Base-by-base conservation (phyloP, 2,797 vertebrate species). In the Cyprinodon diabolis region DNA sequence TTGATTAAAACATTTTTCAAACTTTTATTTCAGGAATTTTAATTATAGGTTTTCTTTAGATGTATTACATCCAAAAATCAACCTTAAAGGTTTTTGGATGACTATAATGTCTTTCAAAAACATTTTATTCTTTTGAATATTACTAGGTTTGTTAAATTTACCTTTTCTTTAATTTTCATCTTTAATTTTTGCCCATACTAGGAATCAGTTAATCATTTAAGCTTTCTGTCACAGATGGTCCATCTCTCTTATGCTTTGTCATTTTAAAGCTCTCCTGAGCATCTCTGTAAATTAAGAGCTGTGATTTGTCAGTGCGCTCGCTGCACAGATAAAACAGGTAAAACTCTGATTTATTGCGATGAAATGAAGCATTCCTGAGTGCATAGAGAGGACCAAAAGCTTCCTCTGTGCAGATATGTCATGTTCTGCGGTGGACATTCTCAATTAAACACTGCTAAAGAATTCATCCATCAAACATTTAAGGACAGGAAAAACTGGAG, bases 381-480 rank as follows among this genome's bases (percentile, higher is more conserved):
- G 72, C 45, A 19, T 57, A 60, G 79, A 82, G 71, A 66, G 66
- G 66, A 86, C 35, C 74, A 80, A 86, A 86, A 80, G 84, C 77
- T 72, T 79, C 81, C 57, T 78, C 66, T 51, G n/a, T 49, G 63
- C 70, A 47, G 71, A 65, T 74, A 57, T 69, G 75, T 90, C 77
- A 60, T 75, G 75, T 81, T 86, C 57, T 14, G 23, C 25, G 63
- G 47, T 40, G 78, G 71, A 77, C 71, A 60, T 73, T 77, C 40
- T 72, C 75, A 83, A 88, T 91, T 74, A 91, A 90, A 86, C 68
- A 78, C 81, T 78, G 67, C 77, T 73, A 67, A 74, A 68, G 48
- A 77, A 75, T 56, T 65, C 72, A 40, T 49, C 13, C 21, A 72
- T 76, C 73, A 88, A 79, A 84, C 68, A 75, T 72, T 57, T 10